phyloP scores from a whole-genome alignment of 2,113 vertebrate genomes.

The Megaceryle torquata region DNA sequence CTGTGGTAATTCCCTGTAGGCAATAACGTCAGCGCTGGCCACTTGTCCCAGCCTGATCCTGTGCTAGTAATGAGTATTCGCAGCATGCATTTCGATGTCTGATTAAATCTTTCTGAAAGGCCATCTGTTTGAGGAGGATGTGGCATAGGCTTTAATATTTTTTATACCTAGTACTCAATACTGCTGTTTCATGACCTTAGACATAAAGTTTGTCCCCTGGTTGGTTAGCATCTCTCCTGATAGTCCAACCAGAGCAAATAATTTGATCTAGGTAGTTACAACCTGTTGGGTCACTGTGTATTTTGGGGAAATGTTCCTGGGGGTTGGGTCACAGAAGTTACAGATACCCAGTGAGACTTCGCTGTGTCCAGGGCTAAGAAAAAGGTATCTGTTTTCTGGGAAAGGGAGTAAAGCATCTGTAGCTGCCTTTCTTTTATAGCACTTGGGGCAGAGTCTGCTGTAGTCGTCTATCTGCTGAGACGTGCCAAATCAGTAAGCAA shows the following conservation, averaged over 20 bases:
- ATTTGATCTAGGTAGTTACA: not conserved
- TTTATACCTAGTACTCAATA: conserved; percentile 22
- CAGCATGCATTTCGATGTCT: conserved; percentile 67
- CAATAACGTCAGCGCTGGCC: conserved; percentile 62
- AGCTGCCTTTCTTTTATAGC: not conserved
- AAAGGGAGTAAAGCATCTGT: not conserved
- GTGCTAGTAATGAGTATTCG: conserved; percentile 65
- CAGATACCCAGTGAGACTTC: not conserved
- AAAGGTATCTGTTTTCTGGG: not conserved
- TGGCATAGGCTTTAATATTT: conserved; percentile 49
- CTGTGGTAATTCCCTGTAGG: conserved; percentile 59
- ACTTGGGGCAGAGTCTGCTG: not conserved
- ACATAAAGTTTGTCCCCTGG: conserved; percentile 29
- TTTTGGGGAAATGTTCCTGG: not conserved
- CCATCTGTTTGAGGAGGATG: conserved; percentile 66
- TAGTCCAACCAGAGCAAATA: not conserved
- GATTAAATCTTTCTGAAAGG: conserved; percentile 70
- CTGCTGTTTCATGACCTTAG: conserved; percentile 53
- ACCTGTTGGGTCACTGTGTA: not conserved
- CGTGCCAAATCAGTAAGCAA: not conserved
- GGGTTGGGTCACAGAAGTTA: not conserved
- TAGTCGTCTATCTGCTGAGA: not conserved
- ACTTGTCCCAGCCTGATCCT: conserved; percentile 64
- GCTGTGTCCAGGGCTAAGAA: not conserved
- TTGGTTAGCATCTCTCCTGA: not conserved